Evolutionary conservation across 2,888 invertebrate species (phyloP).

Genomic region (Leucoma salicis): DNA sequence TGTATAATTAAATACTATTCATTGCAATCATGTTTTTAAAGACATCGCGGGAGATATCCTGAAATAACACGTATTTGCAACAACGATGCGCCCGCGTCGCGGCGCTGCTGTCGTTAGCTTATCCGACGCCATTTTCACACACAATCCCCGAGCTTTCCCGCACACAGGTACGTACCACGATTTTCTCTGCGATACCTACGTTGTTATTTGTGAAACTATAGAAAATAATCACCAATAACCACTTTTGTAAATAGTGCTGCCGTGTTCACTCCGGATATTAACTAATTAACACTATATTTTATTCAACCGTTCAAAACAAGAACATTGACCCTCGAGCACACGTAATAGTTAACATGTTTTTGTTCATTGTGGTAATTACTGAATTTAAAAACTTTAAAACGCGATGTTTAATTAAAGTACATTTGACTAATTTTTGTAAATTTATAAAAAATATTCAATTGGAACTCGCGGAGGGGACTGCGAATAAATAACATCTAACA

Average conservation of each 20-base stretch:
- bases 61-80: conserved; percentile 79
- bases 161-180: conserved; percentile 67
- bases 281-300: conserved; percentile 26
- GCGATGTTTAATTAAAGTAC: conserved; percentile 39
- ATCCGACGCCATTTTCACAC: conserved; percentile 80
- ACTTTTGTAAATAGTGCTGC: conserved; percentile 11
- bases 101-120: conserved; percentile 63
- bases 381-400: conserved; percentile 49
- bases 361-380: conserved; percentile 61
- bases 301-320: conserved; percentile 54
- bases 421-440: conserved; percentile 29
- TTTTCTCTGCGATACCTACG: conserved; percentile 30
- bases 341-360: conserved; percentile 80
- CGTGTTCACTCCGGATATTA: conserved; percentile 18
- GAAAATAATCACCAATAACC: conserved; percentile 9
- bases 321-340: conserved; percentile 72
- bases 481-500: conserved; percentile 71
- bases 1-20: conserved; percentile 30
- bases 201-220: conserved; percentile 25
- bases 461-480: conserved; percentile 36
- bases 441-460: conserved; percentile 31
- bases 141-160: conserved; percentile 75
- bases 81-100: conserved; percentile 68
- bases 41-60: conserved; percentile 81
- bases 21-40: conserved; percentile 62